phyloP scores from a whole-genome alignment of 2,113 vertebrate genomes.

The Orcinus orca region DNA sequence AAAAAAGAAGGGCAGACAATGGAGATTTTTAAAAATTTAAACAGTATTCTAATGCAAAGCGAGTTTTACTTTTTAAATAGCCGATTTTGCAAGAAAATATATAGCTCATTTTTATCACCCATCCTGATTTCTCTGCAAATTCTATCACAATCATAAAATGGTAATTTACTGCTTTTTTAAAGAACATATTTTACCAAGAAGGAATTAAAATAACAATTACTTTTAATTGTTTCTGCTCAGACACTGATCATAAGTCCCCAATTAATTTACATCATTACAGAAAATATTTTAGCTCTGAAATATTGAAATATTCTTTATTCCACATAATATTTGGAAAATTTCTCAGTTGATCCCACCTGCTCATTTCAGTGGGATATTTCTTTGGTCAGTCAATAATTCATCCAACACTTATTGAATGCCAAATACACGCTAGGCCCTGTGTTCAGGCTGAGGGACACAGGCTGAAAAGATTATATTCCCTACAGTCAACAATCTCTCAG shows the following conservation, averaged over 20 bases:
- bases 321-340: conserved; percentile 29
- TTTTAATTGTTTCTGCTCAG: conserved; percentile 35
- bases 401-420: neutral
- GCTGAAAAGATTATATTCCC: neutral
- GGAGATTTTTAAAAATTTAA: neutral
- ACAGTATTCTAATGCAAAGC: neutral
- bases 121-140: neutral
- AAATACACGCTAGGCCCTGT: neutral
- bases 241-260: neutral
- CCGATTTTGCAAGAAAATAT: neutral
- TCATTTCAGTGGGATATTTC: conserved; percentile 39
- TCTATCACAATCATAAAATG: neutral
- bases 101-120: neutral
- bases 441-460: neutral
- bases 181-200: conserved; percentile 16
- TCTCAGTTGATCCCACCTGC: conserved; percentile 7
- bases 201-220: conserved; percentile 22
- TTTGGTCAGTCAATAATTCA: conserved; percentile 63
- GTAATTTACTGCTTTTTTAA: conserved; percentile 17
- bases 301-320: conserved; percentile 23
- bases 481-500: conserved; percentile 23
- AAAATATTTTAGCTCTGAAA: conserved; percentile 53
- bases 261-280: conserved; percentile 36
- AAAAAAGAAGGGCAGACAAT: neutral
- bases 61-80: conserved; percentile 37